Evolutionary conservation across 1,140 invertebrate species (phyloP), one percentile per base, ranked within the genome.

Genomic region (Rhyzopertha dominica): DNA sequence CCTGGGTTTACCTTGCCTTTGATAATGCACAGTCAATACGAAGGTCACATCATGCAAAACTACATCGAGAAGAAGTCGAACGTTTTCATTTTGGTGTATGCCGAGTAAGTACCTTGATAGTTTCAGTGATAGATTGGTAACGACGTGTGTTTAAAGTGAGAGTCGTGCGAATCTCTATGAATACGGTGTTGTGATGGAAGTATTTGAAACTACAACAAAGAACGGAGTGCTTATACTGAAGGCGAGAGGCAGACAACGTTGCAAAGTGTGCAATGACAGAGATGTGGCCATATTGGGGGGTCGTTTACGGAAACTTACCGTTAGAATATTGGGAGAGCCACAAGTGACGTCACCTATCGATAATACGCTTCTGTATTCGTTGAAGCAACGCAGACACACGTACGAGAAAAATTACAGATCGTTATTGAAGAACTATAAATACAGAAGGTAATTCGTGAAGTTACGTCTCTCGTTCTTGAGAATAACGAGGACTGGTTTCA

Each of bases 1-100:
- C 65, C 65, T n/a, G 65, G 63, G 1, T 66, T 65, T 41, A 66
- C 61, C 4, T 39, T 67, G 7, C 65, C 65, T 5, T 51, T 67
- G 29, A 54, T 60, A n/a, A 50, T 66, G 38, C 55, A 54, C 32
- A 51, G 46, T 17, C 34, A 51, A 24, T 19, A 34, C 12, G 59
- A 63, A 46, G 56, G 46, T 14, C 43, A 48, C 22, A 50, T 61
- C 29, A 48, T 64, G 40, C 43, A 62, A 39, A 46, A 51, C 20
- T 59, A 52, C 34, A 43, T 59, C 7, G 30, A 53, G 12, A 53
- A 61, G 24, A 41, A 50, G 5, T n/a, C n/a, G n/a, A 59, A 60
- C 31, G 57, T 60, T 25, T 65, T 66, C 44, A 59, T 59, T 8
- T 46, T 67, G 10, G 40, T 65, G 13, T 61, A 55, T 48, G 46